Conservation (phyloP, 2,888 invertebrate species). For the Julus scanicus region DNA sequence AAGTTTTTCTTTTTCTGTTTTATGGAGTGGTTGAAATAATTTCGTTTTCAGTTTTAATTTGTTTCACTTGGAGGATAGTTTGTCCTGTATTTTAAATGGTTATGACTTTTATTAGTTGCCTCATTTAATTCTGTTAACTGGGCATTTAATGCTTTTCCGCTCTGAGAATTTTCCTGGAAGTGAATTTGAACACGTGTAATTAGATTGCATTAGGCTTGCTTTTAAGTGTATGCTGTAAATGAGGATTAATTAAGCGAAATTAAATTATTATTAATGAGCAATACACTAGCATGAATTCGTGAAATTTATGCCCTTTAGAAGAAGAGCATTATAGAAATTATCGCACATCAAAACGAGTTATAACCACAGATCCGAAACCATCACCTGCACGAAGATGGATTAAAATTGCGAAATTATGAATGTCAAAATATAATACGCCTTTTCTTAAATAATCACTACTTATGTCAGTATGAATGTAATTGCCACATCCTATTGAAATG, state of each 20-base stretch:
- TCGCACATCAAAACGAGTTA: neutral
- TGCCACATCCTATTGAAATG: too few relatives aligned
- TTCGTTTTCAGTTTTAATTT: neutral
- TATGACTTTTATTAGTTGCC: slow-evolving; percentile 36
- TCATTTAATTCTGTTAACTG: slow-evolving; percentile 12
- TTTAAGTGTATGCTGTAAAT: neutral
- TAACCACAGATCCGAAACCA: neutral
- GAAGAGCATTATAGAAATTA: neutral
- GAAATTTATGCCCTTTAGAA: neutral
- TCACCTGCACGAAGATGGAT: neutral
- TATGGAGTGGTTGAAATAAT: neutral
- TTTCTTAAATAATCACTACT: too few relatives aligned
- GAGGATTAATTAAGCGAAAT: neutral
- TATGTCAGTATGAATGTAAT: too few relatives aligned
- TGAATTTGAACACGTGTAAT: slow-evolving; percentile 21
- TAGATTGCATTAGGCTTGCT: neutral
- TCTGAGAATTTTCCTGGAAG: neutral
- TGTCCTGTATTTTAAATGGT: neutral
- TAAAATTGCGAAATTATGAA: too few relatives aligned
- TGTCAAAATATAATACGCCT: too few relatives aligned
- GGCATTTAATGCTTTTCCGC: slow-evolving; percentile 37
- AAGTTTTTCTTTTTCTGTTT: neutral
- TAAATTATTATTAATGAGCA: slow-evolving; percentile 13
- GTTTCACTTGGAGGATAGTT: neutral
- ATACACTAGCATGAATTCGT: neutral